Conservation (phyloP, 2,113 vertebrate genomes). For the Motacilla tschutschensis region DNA sequence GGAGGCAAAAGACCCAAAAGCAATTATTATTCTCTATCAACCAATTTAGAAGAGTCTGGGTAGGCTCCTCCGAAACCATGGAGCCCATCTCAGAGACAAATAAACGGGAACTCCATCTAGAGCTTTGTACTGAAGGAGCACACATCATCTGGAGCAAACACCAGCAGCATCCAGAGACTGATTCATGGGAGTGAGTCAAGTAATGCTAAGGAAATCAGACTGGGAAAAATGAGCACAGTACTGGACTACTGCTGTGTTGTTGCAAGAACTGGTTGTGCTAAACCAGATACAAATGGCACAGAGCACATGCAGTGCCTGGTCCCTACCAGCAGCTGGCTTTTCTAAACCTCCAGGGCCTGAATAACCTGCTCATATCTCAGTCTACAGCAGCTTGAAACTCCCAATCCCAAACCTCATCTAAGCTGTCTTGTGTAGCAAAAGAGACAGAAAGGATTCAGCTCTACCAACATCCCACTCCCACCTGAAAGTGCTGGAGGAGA, state of each 20-base stretch:
- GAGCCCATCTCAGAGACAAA: background rate
- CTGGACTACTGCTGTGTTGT: background rate
- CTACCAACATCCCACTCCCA: background rate
- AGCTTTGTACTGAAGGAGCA: background rate
- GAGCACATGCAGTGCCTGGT: background rate
- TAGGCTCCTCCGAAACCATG: background rate
- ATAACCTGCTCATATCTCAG: background rate
- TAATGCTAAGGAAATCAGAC: background rate
- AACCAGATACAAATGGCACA: background rate
- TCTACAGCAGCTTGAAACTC: background rate
- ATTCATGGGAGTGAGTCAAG: background rate
- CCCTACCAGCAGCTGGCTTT: background rate
- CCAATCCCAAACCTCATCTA: background rate
- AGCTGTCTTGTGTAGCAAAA: background rate
- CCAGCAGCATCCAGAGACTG: background rate
- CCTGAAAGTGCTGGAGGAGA: background rate
- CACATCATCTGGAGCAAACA: background rate
- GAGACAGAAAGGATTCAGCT: background rate
- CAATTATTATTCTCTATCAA: conserved; percentile 19
- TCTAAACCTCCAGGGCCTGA: background rate
- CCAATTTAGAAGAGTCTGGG: background rate
- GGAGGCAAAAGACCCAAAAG: background rate
- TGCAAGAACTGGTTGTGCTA: background rate
- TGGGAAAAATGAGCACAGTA: background rate
- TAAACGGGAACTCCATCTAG: background rate